A percentile compares a stretch with the other conserved stretches of the same genome.
Evolutionary conservation across 2,888 invertebrate genomes (phyloP).

Genomic region (Sinhomidia bicolor): DNA sequence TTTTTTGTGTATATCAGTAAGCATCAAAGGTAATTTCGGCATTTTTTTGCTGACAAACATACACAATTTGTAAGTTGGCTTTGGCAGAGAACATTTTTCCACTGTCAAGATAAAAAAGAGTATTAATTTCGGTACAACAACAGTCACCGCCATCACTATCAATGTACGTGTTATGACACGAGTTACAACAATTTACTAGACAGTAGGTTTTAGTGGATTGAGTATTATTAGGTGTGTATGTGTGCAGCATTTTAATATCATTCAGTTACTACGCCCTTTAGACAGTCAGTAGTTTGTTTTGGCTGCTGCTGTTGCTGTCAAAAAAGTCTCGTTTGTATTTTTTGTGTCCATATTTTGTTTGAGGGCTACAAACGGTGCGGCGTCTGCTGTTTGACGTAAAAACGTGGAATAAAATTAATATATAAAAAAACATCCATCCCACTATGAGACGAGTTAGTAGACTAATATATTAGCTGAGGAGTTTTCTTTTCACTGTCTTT

Average conservation of each 20-base stretch:
- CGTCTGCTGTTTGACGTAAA: not conserved
- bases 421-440: not conserved
- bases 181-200: not conserved
- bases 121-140: slow-evolving; percentile 1
- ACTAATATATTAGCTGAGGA: not conserved
- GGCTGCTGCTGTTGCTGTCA: no score
- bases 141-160: not conserved
- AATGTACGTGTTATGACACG: not conserved
- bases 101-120: not conserved
- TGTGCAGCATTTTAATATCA: no score
- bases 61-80: not conserved
- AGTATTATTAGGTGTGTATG: not conserved
- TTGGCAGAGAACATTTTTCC: not conserved
- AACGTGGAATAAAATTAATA: not conserved
- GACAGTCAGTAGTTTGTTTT: no score
- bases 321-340: no score
- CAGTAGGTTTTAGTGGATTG: not conserved
- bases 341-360: not conserved
- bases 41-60: not conserved
- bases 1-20: not conserved
- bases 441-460: slow-evolving; percentile 55
- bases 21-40: not conserved
- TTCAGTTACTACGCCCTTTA: not conserved
- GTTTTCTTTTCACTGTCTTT: slow-evolving; percentile 1
- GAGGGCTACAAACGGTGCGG: not conserved